These are phyloP conservation scores for Zaprionus nigranus DNA, from an alignment of 1,140 invertebrate species.

Conservation along the genomic window DNA sequence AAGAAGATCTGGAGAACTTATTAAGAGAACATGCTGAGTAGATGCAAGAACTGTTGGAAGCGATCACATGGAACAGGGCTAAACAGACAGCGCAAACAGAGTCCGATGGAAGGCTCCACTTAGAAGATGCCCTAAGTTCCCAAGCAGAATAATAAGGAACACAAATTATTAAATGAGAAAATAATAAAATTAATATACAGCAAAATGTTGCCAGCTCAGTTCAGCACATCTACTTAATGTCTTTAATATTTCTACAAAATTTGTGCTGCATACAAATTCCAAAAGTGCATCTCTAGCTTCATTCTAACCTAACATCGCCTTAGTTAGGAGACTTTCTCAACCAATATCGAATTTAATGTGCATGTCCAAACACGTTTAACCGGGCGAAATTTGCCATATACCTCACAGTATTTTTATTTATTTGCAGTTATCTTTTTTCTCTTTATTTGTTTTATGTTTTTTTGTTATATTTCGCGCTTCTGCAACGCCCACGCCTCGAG, in stretches of 20 bases:
- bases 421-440: not conserved
- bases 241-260: not conserved
- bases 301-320: not conserved
- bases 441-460: not conserved
- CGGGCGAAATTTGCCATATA: slow-evolving; percentile 19
- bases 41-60: too few relatives aligned
- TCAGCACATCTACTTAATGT: too few relatives aligned
- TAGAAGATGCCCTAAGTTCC: too few relatives aligned
- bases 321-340: slow-evolving; percentile 20
- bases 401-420: not conserved
- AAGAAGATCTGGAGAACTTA: too few relatives aligned
- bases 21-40: too few relatives aligned
- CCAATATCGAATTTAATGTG: slow-evolving; percentile 13
- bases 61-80: too few relatives aligned
- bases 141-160: too few relatives aligned
- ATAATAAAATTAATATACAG: too few relatives aligned
- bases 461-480: slow-evolving; percentile 11
- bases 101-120: too few relatives aligned
- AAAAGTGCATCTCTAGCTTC: not conserved
- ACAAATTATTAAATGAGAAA: too few relatives aligned
- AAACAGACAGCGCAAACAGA: too few relatives aligned
- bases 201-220: too few relatives aligned
- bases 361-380: slow-evolving; percentile 36
- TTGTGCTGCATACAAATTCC: not conserved
- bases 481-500: slow-evolving; percentile 40